These are phyloP conservation scores for Alosa sapidissima DNA, from an alignment of 2,797 vertebrate genomes.

Conservation along the genomic window DNA sequence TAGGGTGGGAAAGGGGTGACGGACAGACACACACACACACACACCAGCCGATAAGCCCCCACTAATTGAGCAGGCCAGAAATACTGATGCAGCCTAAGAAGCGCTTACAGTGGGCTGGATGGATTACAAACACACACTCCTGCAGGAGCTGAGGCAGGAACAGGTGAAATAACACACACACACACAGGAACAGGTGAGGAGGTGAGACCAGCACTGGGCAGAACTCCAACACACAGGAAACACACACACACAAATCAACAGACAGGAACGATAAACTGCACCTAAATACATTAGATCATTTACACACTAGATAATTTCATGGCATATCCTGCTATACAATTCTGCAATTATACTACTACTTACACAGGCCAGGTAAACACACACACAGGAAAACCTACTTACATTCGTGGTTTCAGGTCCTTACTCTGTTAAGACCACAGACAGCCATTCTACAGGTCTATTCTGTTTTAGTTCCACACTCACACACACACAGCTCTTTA, in stretches of 20 bases:
- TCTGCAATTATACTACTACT: too few species aligned
- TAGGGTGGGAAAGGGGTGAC: neutral
- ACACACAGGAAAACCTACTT: too few species aligned
- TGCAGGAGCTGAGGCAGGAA: neutral
- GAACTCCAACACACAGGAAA: neutral
- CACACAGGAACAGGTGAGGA: neutral
- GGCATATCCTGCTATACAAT: too few species aligned
- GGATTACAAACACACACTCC: neutral
- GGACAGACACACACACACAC: neutral
- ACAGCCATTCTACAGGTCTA: too few species aligned
- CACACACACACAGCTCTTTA: neutral
- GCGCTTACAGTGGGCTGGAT: neutral
- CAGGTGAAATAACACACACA: constrained; percentile 9
- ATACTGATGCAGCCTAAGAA: constrained; percentile 3
- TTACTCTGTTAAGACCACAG: too few species aligned
- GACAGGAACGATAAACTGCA: too few species aligned
- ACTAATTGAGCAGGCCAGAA: constrained; percentile 18
- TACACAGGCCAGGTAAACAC: too few species aligned
- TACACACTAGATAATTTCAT: too few species aligned
- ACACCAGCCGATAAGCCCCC: neutral
- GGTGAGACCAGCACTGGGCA: neutral
- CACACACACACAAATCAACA: neutral
- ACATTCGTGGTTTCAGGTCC: too few species aligned
- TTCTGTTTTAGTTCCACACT: too few species aligned
- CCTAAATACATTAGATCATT: too few species aligned